Percentiles rank a stretch among this genome's conserved stretches.
Conservation (phyloP, 1,140 invertebrate species). For the Tetramorium alpestre region DNA sequence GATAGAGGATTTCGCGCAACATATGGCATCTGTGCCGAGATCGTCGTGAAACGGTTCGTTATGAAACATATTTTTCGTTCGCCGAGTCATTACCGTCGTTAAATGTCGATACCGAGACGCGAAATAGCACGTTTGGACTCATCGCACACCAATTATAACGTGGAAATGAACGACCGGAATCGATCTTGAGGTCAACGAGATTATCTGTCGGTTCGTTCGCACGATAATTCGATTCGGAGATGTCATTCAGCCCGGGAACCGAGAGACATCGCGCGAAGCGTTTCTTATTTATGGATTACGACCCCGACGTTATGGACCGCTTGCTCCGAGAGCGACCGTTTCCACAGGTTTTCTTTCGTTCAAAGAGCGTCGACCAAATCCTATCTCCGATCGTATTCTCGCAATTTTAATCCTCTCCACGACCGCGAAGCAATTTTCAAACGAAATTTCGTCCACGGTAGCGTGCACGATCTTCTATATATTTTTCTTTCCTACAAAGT, state of each 20-base stretch:
- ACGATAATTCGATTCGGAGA: conserved; percentile 31
- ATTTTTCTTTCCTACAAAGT: background rate
- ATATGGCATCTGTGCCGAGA: background rate
- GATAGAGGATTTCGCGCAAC: conserved; percentile 1
- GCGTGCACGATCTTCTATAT: background rate
- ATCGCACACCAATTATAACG: conserved; percentile 16
- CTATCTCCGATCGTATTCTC: conserved; percentile 1
- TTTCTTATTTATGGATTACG: conserved; percentile 53
- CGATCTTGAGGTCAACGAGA: conserved; percentile 37
- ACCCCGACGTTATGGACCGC: background rate
- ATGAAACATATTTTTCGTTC: background rate
- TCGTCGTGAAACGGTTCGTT: background rate
- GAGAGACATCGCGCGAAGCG: background rate
- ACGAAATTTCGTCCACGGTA: background rate
- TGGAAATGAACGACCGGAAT: background rate
- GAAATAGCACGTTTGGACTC: conserved; percentile 7
- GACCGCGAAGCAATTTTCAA: conserved; percentile 14
- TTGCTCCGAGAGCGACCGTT: background rate
- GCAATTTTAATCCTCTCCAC: background rate
- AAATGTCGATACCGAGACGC: background rate
- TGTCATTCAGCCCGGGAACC: background rate
- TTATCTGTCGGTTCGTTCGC: conserved; percentile 38
- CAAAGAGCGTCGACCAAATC: background rate
- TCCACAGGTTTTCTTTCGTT: background rate
- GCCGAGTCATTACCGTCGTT: background rate